Evolutionary conservation across 1,140 invertebrate species (phyloP), one percentile per base, ranked within the genome.

Genomic region (Hirudo medicinalis): DNA sequence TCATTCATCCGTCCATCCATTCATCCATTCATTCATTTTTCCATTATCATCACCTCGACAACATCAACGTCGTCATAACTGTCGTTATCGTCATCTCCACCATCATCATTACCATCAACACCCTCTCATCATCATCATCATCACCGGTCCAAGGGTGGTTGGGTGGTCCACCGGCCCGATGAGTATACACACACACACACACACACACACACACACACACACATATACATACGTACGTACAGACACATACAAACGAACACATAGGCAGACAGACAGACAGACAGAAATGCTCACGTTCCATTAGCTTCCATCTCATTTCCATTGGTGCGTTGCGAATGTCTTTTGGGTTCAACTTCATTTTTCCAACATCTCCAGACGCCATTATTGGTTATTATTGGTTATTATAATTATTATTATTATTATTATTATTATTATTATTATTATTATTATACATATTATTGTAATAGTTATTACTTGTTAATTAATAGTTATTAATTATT

Each of bases 371-470:
- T 63, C 57, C 20, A n/a, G 20, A n/a, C 25, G 9, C 9, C 5
- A 25, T 20, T 25, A 20, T n/a, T 25, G 25, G 2, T n/a, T 25
- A n/a, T 25, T n/a, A 25, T 9, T 25, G 9, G 2, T 57, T 57
- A 57, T 57, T 57, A 20, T 20, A 3, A 57, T 5, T 57, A 20
- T 57, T 25, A 57, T 57, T 20, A 57, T 57, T 57, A n/a, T 57
- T 57, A n/a, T 25, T 25, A 57, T 57, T 9, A 20, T 57, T 5
- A 57, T 57, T 22, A 22, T 63, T 22, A 13, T 63, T 22, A 25
- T 63, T 63, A 22, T 63, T 63, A 22, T 63, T 63, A 22, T 63
- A 57, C 9, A 57, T 22, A 63, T 60, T 60, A 60, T 60, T 60
- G 8, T 22, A 6, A 22, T 60, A 5, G 15, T 27, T 22, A 60